Percentiles rank a stretch among this genome's conserved stretches.
Evolutionary conservation across 1,140 invertebrate species (phyloP).

Genomic region (Ditylenchus dipsaci): DNA sequence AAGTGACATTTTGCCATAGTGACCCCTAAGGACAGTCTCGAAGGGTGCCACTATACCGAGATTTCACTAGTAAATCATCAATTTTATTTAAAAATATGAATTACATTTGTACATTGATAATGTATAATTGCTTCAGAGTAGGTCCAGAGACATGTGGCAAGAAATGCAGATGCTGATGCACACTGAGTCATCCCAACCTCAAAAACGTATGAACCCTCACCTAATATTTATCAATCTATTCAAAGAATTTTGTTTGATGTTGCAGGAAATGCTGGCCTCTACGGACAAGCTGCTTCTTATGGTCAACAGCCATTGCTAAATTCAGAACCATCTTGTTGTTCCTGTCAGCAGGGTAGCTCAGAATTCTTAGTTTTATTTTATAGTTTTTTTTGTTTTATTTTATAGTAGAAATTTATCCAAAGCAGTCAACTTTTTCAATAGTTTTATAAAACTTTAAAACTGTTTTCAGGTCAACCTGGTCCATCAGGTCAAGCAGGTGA

Average conservation of each 20-base stretch:
- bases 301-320: slow-evolving; percentile 17
- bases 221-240: too few relatives aligned
- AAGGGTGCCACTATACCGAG: too few relatives aligned
- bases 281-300: slow-evolving; percentile 11
- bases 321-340: slow-evolving; percentile 36
- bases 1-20: too few relatives aligned
- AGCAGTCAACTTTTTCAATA: too few relatives aligned
- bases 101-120: too few relatives aligned
- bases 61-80: too few relatives aligned
- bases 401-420: too few relatives aligned
- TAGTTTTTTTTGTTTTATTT: too few relatives aligned
- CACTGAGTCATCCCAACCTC: slow-evolving; percentile 28
- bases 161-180: slow-evolving; percentile 50
- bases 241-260: neutral
- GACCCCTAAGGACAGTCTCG: too few relatives aligned
- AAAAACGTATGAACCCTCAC: slow-evolving; percentile 30
- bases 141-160: slow-evolving; percentile 56
- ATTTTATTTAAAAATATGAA: too few relatives aligned
- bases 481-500: slow-evolving; percentile 40
- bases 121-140: slow-evolving; percentile 13
- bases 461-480: neutral
- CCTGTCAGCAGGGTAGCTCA: slow-evolving; percentile 50
- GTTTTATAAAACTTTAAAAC: too few relatives aligned
- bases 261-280: slow-evolving; percentile 17
- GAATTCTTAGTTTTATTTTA: too few relatives aligned